Evolutionary conservation across 2,888 invertebrate genomes (phyloP).

Genomic region (Ariolimax columbianus): DNA sequence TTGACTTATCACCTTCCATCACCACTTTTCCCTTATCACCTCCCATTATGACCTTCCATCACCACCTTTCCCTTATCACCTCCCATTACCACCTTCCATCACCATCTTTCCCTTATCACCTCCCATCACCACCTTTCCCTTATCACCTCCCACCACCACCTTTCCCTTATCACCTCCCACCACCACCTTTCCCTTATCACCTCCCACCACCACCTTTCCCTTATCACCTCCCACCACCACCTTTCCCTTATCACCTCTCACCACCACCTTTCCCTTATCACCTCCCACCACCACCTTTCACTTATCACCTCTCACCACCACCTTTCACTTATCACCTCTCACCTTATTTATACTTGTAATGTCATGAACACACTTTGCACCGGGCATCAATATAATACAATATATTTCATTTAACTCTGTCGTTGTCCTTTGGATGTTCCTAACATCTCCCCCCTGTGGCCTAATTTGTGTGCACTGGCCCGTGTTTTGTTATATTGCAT

Average conservation of each 20-base stretch:
- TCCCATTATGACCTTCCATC: not conserved
- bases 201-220: not conserved
- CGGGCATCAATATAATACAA: no score
- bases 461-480: no score
- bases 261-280: not conserved
- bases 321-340: not conserved
- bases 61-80: conserved; percentile 1
- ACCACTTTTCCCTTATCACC: not conserved
- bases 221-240: not conserved
- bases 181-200: not conserved
- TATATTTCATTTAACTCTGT: no score
- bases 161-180: not conserved
- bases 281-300: not conserved
- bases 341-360: no score
- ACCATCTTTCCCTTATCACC: not conserved
- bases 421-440: no score
- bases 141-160: not conserved
- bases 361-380: no score
- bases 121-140: not conserved
- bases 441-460: no score
- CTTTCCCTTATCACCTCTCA: not conserved
- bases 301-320: not conserved
- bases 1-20: not conserved
- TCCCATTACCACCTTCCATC: not conserved
- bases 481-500: no score